Evolutionary conservation across 2,797 vertebrate species (phyloP).

Genomic region (Sebastes miniatus): DNA sequence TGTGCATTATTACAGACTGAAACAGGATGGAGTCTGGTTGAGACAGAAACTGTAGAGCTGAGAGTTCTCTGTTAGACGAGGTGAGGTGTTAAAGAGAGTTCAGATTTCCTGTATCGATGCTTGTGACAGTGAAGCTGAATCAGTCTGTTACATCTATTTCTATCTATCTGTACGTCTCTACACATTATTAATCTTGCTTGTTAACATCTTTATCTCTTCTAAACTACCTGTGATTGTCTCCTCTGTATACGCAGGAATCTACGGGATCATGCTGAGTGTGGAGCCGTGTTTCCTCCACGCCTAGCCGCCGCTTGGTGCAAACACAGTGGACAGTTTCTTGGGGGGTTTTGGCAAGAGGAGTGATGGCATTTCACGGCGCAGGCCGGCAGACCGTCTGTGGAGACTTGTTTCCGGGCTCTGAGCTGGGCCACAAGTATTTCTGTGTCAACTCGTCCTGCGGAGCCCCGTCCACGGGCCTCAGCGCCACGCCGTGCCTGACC

Average conservation of each 20-base stretch:
- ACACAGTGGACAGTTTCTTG: neutral
- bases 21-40: no score
- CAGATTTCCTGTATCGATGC: no score
- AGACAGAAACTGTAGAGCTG: no score
- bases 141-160: no score
- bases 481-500: slow-evolving; percentile 77
- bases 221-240: neutral
- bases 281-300: neutral
- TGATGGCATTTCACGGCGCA: slow-evolving; percentile 86
- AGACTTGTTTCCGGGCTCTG: slow-evolving; percentile 82
- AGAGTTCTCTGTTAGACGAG: no score
- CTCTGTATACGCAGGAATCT: neutral
- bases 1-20: no score
- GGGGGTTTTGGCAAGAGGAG: slow-evolving; percentile 22
- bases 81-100: no score
- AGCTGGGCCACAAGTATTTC: slow-evolving; percentile 85
- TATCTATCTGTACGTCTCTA: no score
- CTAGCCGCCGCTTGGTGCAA: slow-evolving; percentile 30
- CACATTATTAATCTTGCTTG: no score
- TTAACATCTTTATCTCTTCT: no score
- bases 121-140: no score
- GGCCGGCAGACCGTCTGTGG: slow-evolving; percentile 82
- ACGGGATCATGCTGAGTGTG: slow-evolving; percentile 36
- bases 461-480: slow-evolving; percentile 77
- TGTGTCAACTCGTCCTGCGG: slow-evolving; percentile 80